Percentiles rank a stretch among this genome's conserved stretches.
Evolutionary conservation across 2,888 invertebrate species (phyloP).

Genomic region (Odontocerum albicorne): DNA sequence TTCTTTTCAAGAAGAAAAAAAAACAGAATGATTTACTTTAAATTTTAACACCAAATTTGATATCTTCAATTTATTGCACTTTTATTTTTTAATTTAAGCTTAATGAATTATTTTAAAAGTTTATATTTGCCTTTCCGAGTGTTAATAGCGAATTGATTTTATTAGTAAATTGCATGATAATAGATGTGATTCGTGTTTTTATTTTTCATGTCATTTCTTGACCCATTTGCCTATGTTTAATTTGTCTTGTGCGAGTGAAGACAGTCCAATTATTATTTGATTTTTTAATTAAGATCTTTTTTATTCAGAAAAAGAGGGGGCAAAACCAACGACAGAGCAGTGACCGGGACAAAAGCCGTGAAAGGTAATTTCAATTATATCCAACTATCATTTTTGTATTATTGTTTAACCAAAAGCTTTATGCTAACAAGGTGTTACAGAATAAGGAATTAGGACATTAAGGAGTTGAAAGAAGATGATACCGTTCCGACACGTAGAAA

Average conservation of each 20-base stretch:
- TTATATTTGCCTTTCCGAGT: slow-evolving; percentile 10
- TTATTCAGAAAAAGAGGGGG: slow-evolving; percentile 36
- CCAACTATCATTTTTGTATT: too few species aligned
- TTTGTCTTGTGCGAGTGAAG: slow-evolving; percentile 2
- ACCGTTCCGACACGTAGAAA: too few species aligned
- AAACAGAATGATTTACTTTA: too few species aligned
- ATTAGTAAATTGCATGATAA: slow-evolving; percentile 19
- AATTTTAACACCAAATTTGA: too few species aligned
- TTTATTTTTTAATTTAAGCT: too few species aligned
- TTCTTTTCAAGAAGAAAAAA: too few species aligned
- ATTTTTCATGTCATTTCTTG: slow-evolving; percentile 1
- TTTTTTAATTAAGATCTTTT: slow-evolving; percentile 14
- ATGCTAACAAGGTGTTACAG: too few species aligned
- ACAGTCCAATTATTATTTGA: not conserved
- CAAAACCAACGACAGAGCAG: slow-evolving; percentile 32
- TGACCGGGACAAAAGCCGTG: slow-evolving; percentile 32
- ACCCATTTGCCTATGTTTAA: not conserved
- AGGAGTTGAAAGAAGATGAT: too few species aligned
- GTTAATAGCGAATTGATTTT: slow-evolving; percentile 1
- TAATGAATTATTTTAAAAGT: not conserved
- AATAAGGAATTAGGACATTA: too few species aligned
- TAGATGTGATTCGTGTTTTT: slow-evolving; percentile 5
- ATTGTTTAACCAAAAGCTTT: too few species aligned
- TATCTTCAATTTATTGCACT: too few species aligned
- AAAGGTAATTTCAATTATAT: slow-evolving; percentile 32